Base-by-base conservation (phyloP, 2,113 vertebrate genomes). In the Sminthopsis crassicaudata region DNA sequence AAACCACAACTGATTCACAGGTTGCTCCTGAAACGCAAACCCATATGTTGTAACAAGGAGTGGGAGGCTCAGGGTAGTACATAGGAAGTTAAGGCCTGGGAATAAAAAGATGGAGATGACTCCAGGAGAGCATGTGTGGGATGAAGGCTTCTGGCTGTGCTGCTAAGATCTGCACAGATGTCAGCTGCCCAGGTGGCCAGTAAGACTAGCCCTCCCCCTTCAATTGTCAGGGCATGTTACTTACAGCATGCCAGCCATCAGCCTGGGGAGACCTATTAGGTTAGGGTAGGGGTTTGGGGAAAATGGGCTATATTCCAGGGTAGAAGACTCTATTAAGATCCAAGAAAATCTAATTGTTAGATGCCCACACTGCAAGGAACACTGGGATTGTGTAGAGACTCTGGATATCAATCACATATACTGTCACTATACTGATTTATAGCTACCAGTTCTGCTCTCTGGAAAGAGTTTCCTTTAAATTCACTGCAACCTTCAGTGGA, bases 301-400 rank as follows among this genome's bases (percentile, higher is more conserved):
- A 84, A 22, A 19, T 84, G 67, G 67, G 67, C 42, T 84, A 19
- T 84, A 42, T 84, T 84, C 67, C 67, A 84, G 67, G n/a, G 11
- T 42, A 1, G 19, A 84, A 84, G 67, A 42, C 7, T 84, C 67
- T 84, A 84, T 76, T 23, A 84, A 84, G 67, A 42, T 84, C 67
- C 67, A 16, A 84, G 67, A 84, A 84, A 42, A 84, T 84, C 67
- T 84, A n/a, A 6, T 84, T 84, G 67, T 42, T 84, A 84, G 19
- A 84, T 84, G 67, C 67, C 67, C 67, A 42, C 67, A 84, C 67
- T 84, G n/a, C 67, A 84, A 84, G n/a, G n/a, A 84, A 84, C 67
- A 42, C 6, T 84, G 67, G 22, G 16, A 84, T 42, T 42, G 1
- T 19, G 42, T 23, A 84, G 67, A 30, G 60, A 0, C 30, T 42